phyloP scores from a whole-genome alignment of 2,888 invertebrate genomes.

The Branchellion lobata region DNA sequence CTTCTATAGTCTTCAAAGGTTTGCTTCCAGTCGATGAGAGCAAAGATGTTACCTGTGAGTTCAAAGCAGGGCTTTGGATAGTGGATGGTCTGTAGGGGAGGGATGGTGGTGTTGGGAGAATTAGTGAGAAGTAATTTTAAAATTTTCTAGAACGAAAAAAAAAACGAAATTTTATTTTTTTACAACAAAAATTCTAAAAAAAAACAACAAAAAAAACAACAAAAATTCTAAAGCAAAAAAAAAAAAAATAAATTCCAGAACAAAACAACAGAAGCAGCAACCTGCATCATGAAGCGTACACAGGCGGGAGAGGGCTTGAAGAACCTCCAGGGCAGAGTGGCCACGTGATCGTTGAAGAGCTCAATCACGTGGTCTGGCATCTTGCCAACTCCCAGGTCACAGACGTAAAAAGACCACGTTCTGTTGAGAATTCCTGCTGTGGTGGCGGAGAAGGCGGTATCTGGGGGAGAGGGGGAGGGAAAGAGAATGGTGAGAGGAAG shows the following conservation, averaged over 20 bases:
- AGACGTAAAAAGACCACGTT: slow-evolving; percentile 69
- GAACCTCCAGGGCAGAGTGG: slow-evolving; percentile 72
- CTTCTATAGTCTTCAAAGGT: neutral
- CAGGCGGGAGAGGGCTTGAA: slow-evolving; percentile 71
- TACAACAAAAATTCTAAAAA: neutral
- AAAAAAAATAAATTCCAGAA: too few relatives aligned
- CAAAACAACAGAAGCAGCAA: too few relatives aligned
- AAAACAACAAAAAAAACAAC: neutral
- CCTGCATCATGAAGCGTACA: slow-evolving; percentile 68
- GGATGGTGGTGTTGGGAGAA: neutral
- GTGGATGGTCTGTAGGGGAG: slow-evolving; percentile 20
- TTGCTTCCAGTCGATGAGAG: slow-evolving; percentile 69
- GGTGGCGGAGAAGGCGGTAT: too few relatives aligned
- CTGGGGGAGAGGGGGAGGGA: too few relatives aligned
- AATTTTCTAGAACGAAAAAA: neutral
- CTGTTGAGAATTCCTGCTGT: slow-evolving; percentile 52
- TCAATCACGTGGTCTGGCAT: slow-evolving; percentile 69
- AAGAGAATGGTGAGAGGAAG: too few relatives aligned
- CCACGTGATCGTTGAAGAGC: slow-evolving; percentile 69
- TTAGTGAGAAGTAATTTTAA: too few relatives aligned
- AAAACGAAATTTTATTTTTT: neutral
- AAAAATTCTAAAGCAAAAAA: neutral
- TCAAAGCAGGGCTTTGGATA: slow-evolving; percentile 43
- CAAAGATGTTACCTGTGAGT: slow-evolving; percentile 73
- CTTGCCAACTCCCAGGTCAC: slow-evolving; percentile 69